These are phyloP conservation scores for Calameuta idolon DNA, from an alignment of 2,888 invertebrate genomes.

Conservation along the genomic window DNA sequence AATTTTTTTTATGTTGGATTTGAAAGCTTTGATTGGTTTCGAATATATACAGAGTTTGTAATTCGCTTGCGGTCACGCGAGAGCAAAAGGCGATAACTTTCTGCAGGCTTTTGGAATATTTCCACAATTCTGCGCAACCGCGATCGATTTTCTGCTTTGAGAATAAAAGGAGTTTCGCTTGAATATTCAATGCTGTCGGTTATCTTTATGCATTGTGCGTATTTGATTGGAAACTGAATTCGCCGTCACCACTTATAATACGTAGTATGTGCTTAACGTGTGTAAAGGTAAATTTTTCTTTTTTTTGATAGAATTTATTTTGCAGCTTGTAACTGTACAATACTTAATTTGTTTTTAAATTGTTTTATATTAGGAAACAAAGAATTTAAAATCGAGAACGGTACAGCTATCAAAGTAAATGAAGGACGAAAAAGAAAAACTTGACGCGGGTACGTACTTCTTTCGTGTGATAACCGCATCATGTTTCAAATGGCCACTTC, in stretches of 20 bases:
- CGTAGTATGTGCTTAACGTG: background rate
- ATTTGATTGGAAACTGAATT: background rate
- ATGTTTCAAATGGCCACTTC: background rate
- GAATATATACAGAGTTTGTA: background rate
- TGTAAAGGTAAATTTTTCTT: background rate
- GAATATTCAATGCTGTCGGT: background rate
- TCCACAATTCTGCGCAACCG: background rate
- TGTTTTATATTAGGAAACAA: conserved; percentile 21
- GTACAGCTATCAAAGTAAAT: background rate
- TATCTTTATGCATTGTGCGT: background rate
- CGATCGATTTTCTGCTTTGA: background rate
- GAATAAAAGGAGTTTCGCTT: background rate
- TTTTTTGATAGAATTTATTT: conserved; percentile 18
- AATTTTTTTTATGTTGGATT: background rate
- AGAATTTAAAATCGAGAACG: background rate
- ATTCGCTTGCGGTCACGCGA: background rate
- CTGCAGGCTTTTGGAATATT: background rate
- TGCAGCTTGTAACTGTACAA: conserved; percentile 37
- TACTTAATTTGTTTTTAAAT: conserved; percentile 36
- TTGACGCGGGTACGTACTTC: background rate
- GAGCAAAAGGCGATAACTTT: background rate
- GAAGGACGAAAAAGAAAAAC: background rate
- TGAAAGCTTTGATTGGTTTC: background rate
- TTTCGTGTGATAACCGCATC: background rate
- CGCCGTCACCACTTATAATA: background rate